Base-by-base conservation (phyloP, 2,888 invertebrate species). In the Rotaria sp. region DNA sequence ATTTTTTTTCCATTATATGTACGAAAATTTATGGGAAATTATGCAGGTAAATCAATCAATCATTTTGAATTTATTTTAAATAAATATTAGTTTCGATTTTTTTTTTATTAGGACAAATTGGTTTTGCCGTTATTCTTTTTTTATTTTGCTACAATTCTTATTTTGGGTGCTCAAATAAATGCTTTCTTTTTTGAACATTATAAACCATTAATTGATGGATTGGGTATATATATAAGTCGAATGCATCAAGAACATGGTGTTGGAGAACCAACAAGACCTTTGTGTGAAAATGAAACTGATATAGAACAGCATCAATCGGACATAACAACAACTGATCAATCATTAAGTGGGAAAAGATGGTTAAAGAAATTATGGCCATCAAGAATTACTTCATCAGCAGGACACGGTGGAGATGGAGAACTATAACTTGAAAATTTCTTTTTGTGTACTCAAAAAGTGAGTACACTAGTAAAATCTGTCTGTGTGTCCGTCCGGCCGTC, bases 81-180 rank as follows among this genome's bases (percentile, higher is more conserved):
- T 21, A 24, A 52, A 52, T 24, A 52, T 24, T 10, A 2, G 11
- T 48, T 15, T 48, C 15, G 4, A 2, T 1, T 52, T 41, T 75
- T 45, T 35, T 67, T 35, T 67, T 15, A 4, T 35, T 35, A n/a
- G n/a, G 67, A 30, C 30, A 67, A 80, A 80, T 80, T 45, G 80
- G 80, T n/a, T 80, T 80, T 45, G 80, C 80, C 0, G 80, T 80
- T 26, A 80, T 80, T 21, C 80, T 80, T 80, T n/a, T 80, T 26
- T 80, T 80, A 80, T 80, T 80, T 80, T 80, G 80, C 80, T 26
- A 80, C 80, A n/a, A 80, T 80, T 24, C 45, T 80, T 26, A 80
- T 80, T 21, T 80, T 80, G 15, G 80, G 80, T 45, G 80, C 45
- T 5, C 80, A 80, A 45, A 80, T 80, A 3, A 80, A 80, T 80